These are phyloP conservation scores for Avahi laniger DNA, from an alignment of 2,797 vertebrate species.

Conservation along the genomic window DNA sequence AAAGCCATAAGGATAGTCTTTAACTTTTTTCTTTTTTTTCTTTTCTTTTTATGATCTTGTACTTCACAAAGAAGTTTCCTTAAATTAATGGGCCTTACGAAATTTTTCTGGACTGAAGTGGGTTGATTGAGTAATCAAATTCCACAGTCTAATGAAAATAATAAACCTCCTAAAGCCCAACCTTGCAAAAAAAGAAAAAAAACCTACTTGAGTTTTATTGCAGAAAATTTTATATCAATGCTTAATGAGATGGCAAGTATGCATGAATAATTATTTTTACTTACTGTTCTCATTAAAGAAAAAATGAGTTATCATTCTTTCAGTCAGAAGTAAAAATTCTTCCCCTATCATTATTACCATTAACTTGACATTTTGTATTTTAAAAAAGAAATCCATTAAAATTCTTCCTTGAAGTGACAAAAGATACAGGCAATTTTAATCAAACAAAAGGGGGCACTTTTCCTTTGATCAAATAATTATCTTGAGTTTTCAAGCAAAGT, in stretches of 20 bases:
- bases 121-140: conserved; percentile 83
- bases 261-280: conserved; percentile 83
- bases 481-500: neutral
- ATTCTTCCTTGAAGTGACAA: conserved; percentile 47
- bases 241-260: conserved; percentile 81
- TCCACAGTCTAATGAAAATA: conserved; percentile 79
- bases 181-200: conserved; percentile 64
- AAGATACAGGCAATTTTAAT: conserved; percentile 57
- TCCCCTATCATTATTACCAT: conserved; percentile 75
- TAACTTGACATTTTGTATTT: conserved; percentile 78
- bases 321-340: conserved; percentile 74
- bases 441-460: conserved; percentile 25
- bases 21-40: neutral
- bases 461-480: conserved; percentile 11
- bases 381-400: conserved; percentile 54
- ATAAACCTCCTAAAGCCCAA: conserved; percentile 78
- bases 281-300: conserved; percentile 80
- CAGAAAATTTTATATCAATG: conserved; percentile 75
- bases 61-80: conserved; percentile 65
- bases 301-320: conserved; percentile 75
- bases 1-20: neutral
- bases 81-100: conserved; percentile 78
- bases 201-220: conserved; percentile 77
- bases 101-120: conserved; percentile 70
- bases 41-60: conserved; percentile 62